A percentile compares a stretch with the other conserved stretches of the same genome.
Conservation (phyloP, 2,113 vertebrate species). For the Diphyllodes magnificus region DNA sequence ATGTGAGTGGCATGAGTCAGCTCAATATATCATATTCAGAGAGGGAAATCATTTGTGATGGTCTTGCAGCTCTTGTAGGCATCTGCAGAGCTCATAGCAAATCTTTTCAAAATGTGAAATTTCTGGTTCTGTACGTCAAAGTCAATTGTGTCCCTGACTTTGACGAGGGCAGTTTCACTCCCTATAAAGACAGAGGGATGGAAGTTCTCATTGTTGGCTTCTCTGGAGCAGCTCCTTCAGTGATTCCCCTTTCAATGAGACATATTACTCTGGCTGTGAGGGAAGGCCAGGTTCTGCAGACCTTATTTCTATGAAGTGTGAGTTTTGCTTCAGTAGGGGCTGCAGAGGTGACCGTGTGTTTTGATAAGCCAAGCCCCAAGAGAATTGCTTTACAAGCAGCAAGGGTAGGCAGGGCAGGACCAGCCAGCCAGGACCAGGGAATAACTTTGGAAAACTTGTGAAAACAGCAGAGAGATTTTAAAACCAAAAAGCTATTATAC, state of each 20-base stretch:
- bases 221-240: neutral
- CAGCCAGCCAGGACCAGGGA: neutral
- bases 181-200: neutral
- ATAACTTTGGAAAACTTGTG: neutral
- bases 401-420: neutral
- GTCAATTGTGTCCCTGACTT: neutral
- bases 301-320: neutral
- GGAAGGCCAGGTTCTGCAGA: neutral
- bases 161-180: neutral
- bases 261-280: rapidly evolving
- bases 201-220: neutral
- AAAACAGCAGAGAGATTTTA: neutral
- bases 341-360: neutral
- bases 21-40: neutral
- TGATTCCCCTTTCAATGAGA: neutral
- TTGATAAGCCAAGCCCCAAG: neutral
- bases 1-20: neutral
- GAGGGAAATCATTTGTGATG: neutral
- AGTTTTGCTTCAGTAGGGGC: neutral
- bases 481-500: neutral
- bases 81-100: neutral
- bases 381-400: neutral
- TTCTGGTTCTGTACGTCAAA: neutral
- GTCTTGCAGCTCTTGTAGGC: neutral
- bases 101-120: neutral